phyloP scores from a whole-genome alignment of 2,888 invertebrate genomes.

The Glyphotaelius pellucidus region DNA sequence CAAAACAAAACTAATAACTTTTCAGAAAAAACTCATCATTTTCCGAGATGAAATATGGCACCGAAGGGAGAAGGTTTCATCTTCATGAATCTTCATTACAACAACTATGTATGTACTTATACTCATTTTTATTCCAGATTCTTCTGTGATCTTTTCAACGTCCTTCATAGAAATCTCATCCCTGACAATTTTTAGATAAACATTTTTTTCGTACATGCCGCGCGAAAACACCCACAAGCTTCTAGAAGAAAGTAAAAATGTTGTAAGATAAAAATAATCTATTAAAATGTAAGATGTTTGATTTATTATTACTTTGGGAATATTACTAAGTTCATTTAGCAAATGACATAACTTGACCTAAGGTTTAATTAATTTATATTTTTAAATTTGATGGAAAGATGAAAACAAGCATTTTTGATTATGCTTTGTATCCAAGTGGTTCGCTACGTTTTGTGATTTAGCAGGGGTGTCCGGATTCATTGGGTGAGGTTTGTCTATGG shows the following conservation, averaged over 20 bases:
- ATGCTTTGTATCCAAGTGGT: too few relatives aligned
- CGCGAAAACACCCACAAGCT: neutral
- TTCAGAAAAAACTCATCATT: neutral
- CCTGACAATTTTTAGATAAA: neutral
- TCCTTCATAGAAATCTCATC: conserved; percentile 16
- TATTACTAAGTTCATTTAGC: too few relatives aligned
- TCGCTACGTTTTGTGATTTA: too few relatives aligned
- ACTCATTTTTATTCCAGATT: neutral
- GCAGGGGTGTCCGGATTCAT: too few relatives aligned
- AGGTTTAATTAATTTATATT: too few relatives aligned
- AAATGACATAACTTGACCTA: neutral
- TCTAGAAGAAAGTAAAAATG: neutral
- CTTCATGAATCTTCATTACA: conserved; percentile 23
- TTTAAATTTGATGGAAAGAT: too few relatives aligned
- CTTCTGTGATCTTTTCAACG: neutral
- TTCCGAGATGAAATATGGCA: neutral
- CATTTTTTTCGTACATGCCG: neutral
- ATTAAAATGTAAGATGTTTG: neutral
- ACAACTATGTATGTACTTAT: neutral
- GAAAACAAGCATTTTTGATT: too few relatives aligned
- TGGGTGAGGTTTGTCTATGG: too few relatives aligned
- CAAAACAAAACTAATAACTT: neutral
- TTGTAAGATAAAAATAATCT: neutral
- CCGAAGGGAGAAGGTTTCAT: neutral
- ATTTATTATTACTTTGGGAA: too few relatives aligned